Base-by-base conservation (phyloP, 2,888 invertebrate genomes). In the Tenthredo scrophulariae region DNA sequence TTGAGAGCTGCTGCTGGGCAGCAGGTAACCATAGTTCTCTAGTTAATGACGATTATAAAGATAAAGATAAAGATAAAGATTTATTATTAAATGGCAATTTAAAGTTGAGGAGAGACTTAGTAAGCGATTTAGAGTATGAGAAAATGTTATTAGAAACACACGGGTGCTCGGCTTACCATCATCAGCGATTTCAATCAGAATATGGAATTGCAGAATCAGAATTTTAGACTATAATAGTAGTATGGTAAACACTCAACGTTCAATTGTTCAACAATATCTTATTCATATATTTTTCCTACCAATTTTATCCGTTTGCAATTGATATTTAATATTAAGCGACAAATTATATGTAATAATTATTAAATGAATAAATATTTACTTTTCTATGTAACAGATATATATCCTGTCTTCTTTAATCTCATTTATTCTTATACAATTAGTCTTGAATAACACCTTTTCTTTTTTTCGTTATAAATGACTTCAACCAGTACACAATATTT, bases 71-170 rank as follows among this genome's bases (percentile, higher is more conserved):
- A 75, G 46, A 37, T 40, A 40, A 86, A 77, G 75, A 80, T 86
- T 86, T 86, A 82, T 85, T 85, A 79, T 85, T 86, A 58, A 85
- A 85, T 82, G 84, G 77, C 33, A 86, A 82, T 85, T 88, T 86
- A 79, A 87, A 86, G 82, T 85, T 83, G 43, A 85, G 84, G 79
- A 86, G 88, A 67, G 87, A 86, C 13, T 46, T 15, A 43, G 46
- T 15, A 26, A 33, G 33, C 65, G 84, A 83, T 86, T 77, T 58
- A n/a, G 91, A 91, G 84, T 88, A 90, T 83, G 96, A 96, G 92
- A 94, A 94, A 89, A 94, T 96, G 89, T 94, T 96, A 92, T 94
- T 95, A 93, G 94, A 95, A 93, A 95, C 95, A 89, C 96, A 96
- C 90, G 96, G 96, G 89, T 96, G 95, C 91, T 94, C 94, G 90